phyloP scores from a whole-genome alignment of 92 coral and sea anemone genomes.

The Bergia sp. region DNA sequence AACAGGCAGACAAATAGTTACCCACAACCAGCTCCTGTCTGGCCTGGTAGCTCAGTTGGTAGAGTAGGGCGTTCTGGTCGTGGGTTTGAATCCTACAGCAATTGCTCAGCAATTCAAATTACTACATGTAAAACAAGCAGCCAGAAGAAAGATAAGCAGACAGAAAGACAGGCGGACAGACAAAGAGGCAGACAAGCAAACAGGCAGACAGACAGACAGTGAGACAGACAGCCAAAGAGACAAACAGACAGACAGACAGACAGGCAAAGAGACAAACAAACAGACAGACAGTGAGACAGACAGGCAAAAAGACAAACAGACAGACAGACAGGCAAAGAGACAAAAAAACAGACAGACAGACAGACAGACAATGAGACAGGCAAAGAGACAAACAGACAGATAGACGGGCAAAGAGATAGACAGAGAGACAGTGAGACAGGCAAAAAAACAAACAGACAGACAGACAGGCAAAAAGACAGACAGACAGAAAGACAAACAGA shows the following conservation, averaged over 20 bases:
- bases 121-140: neutral
- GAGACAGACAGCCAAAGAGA: neutral
- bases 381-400: too few relatives aligned
- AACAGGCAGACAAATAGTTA: neutral
- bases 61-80: too few relatives aligned
- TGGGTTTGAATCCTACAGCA: too few relatives aligned
- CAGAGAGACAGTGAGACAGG: neutral
- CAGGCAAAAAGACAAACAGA: neutral
- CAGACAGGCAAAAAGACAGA: neutral
- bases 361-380: neutral
- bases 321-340: neutral
- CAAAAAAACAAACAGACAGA: neutral
- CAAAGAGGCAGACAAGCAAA: neutral
- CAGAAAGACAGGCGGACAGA: too few relatives aligned
- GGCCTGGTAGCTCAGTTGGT: too few relatives aligned
- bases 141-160: neutral
- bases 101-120: too few relatives aligned
- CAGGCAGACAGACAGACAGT: neutral
- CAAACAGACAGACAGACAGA: neutral
- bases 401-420: too few relatives aligned
- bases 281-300: neutral
- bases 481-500: too few relatives aligned
- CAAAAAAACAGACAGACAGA: neutral
- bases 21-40: too few relatives aligned
- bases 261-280: neutral